Conservation (phyloP, 2,888 invertebrate species). For the Leptarthrus brevirostris region DNA sequence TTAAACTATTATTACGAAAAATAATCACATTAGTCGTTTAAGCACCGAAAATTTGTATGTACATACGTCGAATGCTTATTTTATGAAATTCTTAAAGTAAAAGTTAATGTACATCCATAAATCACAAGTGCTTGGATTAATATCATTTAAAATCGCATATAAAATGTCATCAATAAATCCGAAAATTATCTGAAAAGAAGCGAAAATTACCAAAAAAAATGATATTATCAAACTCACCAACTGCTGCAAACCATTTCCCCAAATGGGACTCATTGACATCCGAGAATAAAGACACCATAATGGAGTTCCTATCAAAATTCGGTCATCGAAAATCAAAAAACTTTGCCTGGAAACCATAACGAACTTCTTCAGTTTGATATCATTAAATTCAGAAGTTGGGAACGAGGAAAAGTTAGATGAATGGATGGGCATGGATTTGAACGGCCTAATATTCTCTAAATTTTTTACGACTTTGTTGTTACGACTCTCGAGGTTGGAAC, state of each 20-base stretch:
- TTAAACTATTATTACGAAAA: too few relatives aligned
- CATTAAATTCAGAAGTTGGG: slow-evolving; percentile 16
- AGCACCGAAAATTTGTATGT: too few relatives aligned
- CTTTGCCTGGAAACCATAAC: slow-evolving; percentile 4
- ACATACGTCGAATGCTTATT: too few relatives aligned
- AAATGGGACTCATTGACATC: background rate
- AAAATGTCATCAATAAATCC: slow-evolving; percentile 16
- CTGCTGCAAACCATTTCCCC: background rate
- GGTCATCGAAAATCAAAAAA: slow-evolving; percentile 36
- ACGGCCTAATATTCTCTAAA: slow-evolving; percentile 38
- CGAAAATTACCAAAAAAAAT: background rate
- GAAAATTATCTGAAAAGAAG: slow-evolving; percentile 21
- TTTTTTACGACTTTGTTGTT: slow-evolving; percentile 53
- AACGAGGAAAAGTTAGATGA: background rate
- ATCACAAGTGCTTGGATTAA: too few relatives aligned
- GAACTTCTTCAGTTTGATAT: slow-evolving; percentile 19
- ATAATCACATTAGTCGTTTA: too few relatives aligned
- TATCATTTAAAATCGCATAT: too few relatives aligned
- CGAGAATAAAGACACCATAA: background rate
- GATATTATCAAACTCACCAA: background rate
- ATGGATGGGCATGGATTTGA: background rate
- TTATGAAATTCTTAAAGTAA: too few relatives aligned
- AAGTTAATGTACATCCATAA: too few relatives aligned
- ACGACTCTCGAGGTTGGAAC: slow-evolving; percentile 49
- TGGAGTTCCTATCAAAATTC: slow-evolving; percentile 25